Conservation (phyloP, 2,888 invertebrate species). For the Resseliella maxima region DNA sequence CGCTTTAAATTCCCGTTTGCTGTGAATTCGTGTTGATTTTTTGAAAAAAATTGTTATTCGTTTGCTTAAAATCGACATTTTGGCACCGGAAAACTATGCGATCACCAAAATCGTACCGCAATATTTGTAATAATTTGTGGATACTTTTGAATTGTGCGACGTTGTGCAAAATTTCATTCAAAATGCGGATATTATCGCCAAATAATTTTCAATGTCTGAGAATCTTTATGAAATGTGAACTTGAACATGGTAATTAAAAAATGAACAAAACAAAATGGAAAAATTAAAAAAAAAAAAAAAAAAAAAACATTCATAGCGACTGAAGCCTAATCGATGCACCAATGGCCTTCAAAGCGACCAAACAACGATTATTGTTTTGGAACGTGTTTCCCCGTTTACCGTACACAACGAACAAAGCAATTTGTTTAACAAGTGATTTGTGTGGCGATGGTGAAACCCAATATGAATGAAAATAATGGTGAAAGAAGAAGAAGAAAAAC, state of each 20-base stretch:
- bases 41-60: no score
- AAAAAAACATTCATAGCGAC: neutral
- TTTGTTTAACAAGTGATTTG: neutral
- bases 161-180: neutral
- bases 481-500: no score
- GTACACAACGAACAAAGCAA: neutral
- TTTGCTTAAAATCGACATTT: no score
- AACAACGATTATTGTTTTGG: neutral
- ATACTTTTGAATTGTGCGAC: neutral
- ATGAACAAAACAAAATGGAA: neutral
- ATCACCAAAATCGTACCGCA: no score
- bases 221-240: neutral
- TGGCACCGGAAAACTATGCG: no score
- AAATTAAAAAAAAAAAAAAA: neutral
- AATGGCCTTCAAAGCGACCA: neutral
- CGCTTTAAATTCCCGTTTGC: no score
- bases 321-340: conserved; percentile 12
- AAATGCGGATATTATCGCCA: neutral
- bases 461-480: neutral
- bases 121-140: no score
- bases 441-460: neutral
- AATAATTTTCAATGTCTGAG: neutral
- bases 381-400: neutral
- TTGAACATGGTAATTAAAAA: neutral
- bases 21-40: no score